Evolutionary conservation across 2,888 invertebrate species (phyloP).

Genomic region (Heliconius aoede): DNA sequence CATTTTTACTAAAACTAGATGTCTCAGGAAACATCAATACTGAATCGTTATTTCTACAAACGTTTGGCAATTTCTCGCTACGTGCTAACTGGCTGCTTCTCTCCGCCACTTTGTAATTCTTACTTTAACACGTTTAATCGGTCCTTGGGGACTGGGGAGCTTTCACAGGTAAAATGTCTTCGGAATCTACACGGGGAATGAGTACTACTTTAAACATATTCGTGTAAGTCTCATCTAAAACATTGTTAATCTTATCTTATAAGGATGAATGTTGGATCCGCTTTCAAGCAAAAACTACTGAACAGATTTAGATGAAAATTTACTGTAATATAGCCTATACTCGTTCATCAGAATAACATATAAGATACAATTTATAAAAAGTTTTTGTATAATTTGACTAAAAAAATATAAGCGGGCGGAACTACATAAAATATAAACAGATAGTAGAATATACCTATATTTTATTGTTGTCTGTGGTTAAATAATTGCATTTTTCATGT

Average conservation of each 20-base stretch:
- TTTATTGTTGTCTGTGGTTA: background rate
- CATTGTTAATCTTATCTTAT: background rate
- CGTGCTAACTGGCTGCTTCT: slow-evolving; percentile 79
- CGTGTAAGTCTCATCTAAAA: background rate
- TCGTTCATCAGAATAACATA: too few species aligned
- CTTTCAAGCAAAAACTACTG: too few species aligned
- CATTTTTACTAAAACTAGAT: background rate
- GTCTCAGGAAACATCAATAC: slow-evolving; percentile 39
- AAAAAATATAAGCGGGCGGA: too few species aligned
- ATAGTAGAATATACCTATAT: background rate
- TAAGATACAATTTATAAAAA: too few species aligned
- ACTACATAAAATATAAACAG: too few species aligned
- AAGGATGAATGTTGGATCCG: too few species aligned
- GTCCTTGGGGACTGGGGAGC: slow-evolving; percentile 61
- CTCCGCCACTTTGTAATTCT: slow-evolving; percentile 77
- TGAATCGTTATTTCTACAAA: slow-evolving; percentile 63
- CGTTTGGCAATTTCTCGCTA: slow-evolving; percentile 73
- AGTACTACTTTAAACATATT: background rate
- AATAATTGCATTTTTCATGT: background rate
- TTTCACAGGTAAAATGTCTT: slow-evolving; percentile 39
- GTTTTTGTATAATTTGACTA: too few species aligned
- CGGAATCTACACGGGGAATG: slow-evolving; percentile 17
- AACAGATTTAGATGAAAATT: too few species aligned
- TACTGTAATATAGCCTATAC: too few species aligned
- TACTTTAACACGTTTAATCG: slow-evolving; percentile 83